Percentiles rank a stretch among this genome's conserved stretches.
These are phyloP conservation scores for Falco peregrinus DNA, from an alignment of 2,797 vertebrate species.

Conservation along the genomic window DNA sequence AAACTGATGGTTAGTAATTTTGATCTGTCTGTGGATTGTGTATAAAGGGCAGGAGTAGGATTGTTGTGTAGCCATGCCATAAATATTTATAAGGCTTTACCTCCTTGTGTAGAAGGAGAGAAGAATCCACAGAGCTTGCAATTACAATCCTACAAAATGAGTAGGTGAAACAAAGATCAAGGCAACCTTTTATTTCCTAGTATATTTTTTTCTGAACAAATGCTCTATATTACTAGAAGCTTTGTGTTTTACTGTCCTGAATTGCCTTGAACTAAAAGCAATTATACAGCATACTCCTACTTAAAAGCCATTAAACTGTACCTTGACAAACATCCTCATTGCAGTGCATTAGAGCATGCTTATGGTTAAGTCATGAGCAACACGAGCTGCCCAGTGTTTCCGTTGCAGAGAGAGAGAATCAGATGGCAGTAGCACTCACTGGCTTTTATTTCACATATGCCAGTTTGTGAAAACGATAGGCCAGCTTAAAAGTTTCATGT, in stretches of 20 bases:
- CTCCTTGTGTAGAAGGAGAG: background rate
- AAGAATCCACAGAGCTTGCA: conserved; percentile 13
- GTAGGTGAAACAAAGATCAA: conserved; percentile 67
- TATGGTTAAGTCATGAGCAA: conserved; percentile 87
- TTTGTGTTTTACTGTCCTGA: conserved; percentile 16
- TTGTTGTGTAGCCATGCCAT: background rate
- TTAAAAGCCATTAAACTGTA: conserved; percentile 23
- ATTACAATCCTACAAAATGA: conserved; percentile 24
- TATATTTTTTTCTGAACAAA: background rate
- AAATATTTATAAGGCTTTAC: conserved; percentile 24
- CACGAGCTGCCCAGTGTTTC: conserved; percentile 74
- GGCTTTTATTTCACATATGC: conserved; percentile 63
- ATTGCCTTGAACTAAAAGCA: conserved; percentile 32
- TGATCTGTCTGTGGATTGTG: background rate
- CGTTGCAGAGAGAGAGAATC: conserved; percentile 67
- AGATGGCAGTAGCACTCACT: conserved; percentile 45
- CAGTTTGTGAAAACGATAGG: conserved; percentile 69
- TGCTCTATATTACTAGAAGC: background rate
- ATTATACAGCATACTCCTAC: background rate
- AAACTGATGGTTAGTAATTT: background rate
- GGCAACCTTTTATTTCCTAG: conserved; percentile 55
- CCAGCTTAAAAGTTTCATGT: conserved; percentile 75
- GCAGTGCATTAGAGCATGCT: conserved; percentile 74
- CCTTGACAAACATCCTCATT: conserved; percentile 65
- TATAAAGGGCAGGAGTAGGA: background rate